phyloP scores from a whole-genome alignment of 2,113 vertebrate genomes.

The Apeltes quadracus region DNA sequence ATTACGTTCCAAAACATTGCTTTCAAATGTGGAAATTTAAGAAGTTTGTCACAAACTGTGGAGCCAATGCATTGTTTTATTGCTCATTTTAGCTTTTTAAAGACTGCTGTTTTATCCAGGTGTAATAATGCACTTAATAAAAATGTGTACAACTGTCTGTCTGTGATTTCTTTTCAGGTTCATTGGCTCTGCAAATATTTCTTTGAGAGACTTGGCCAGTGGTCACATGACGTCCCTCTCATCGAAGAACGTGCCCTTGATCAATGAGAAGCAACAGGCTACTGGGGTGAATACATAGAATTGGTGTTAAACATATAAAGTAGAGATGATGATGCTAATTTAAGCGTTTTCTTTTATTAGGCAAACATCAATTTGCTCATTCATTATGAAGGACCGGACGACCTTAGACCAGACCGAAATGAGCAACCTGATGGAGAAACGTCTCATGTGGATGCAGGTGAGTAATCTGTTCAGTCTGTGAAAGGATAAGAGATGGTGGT shows the following conservation, averaged over 20 bases:
- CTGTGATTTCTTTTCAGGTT: slow-evolving; percentile 70
- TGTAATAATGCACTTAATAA: background rate
- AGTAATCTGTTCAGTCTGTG: slow-evolving; percentile 14
- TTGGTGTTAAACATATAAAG: background rate
- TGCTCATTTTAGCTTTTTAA: background rate
- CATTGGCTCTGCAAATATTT: slow-evolving; percentile 87
- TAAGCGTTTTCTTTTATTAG: slow-evolving; percentile 68
- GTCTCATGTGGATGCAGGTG: slow-evolving; percentile 79
- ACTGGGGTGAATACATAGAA: slow-evolving; percentile 83
- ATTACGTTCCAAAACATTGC: background rate
- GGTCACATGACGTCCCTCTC: slow-evolving; percentile 86
- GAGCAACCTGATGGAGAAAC: slow-evolving; percentile 75
- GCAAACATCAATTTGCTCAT: slow-evolving; percentile 89
- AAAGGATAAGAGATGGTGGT: background rate
- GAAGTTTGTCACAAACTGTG: background rate
- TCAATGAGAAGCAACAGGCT: slow-evolving; percentile 88
- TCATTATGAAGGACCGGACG: slow-evolving; percentile 86
- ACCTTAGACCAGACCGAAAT: slow-evolving; percentile 74
- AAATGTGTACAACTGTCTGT: background rate
- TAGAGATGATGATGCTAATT: background rate
- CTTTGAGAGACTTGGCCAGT: slow-evolving; percentile 86
- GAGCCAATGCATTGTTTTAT: background rate
- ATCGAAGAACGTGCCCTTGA: slow-evolving; percentile 85
- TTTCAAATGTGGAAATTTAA: background rate
- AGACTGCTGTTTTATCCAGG: background rate